Base-by-base conservation (phyloP, 2,797 vertebrate genomes). In the Tauraco hartlaubi region DNA sequence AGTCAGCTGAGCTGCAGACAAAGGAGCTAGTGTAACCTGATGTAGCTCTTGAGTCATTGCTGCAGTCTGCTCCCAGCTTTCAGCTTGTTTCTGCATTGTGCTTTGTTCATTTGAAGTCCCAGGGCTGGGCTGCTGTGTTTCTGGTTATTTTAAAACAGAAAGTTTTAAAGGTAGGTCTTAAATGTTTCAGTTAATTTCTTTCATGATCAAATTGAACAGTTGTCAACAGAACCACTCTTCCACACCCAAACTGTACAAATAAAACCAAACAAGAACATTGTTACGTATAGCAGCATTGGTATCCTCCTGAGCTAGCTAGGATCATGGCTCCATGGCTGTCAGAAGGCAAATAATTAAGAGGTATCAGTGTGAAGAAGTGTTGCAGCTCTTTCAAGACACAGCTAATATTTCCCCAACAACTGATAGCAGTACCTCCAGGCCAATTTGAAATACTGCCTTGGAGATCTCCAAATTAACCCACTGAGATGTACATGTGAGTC, bases 41-140 rank as follows among this genome's bases (percentile, higher is more conserved):
- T 91, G 87, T 18, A 2, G 82, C 49, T 92, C 66, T 62, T 54
- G 55, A 86, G 63, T 69, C 83, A 63, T 85, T 46, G 21, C 85
- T 67, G 97, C 94, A 90, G 81, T 37, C 59, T 85, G 94, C 55
- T 97, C 85, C 10, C 74, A 5, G 39, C 80, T 97, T 88, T 89
- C 93, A 68, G 78, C 78, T 72, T 68, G 63, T 73, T 93, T 97
- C 75, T 92, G 69, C 11, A 15, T 88, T 37, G 74, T 46, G 39
- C 94, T 96, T 91, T 90, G 91, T 52, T 95, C 95, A 19, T 85
- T 44, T 88, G 91, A 93, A 88, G 71, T 85, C 17, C 80, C 76
- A 48, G 63, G 21, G 18, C 35, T 73, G 63, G 96, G 88, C 48
- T 97, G 96, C 76, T 95, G 81, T 67, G 21, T 46, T 74, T 90